phyloP scores from a whole-genome alignment of 2,888 invertebrate genomes.

The Parnassius orleans region DNA sequence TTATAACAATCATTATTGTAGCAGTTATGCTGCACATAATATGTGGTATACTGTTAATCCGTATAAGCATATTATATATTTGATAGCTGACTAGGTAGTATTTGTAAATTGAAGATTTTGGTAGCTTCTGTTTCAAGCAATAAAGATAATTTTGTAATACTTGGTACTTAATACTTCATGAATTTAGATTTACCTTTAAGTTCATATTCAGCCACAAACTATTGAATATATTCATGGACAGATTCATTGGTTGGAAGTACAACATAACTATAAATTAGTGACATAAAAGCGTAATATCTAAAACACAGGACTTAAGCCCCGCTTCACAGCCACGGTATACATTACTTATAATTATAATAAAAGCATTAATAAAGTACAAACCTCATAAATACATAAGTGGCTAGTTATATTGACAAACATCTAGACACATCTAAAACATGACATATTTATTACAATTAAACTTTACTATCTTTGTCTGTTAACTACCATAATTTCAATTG shows the following conservation, averaged over 20 bases:
- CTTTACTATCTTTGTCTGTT: constrained; percentile 49
- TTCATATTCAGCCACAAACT: constrained; percentile 8
- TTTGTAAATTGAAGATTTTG: constrained; percentile 40
- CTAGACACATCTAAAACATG: constrained; percentile 54
- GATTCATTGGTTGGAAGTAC: constrained; percentile 28
- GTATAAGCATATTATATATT: constrained; percentile 36
- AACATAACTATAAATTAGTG: constrained; percentile 67
- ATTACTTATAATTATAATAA: constrained; percentile 67
- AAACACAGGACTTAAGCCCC: constrained; percentile 57
- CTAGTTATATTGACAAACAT: constrained; percentile 51
- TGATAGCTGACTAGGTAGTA: constrained; percentile 61
- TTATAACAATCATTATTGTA: constrained; percentile 31
- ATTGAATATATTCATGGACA: background rate
- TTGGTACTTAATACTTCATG: constrained; percentile 25
- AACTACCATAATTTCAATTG: constrained; percentile 60
- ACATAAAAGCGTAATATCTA: constrained; percentile 72
- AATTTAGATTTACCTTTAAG: constrained; percentile 19
- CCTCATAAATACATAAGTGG: constrained; percentile 54
- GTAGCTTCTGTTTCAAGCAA: constrained; percentile 44
- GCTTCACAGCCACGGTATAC: constrained; percentile 77
- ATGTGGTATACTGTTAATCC: constrained; percentile 15
- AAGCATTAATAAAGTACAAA: constrained; percentile 71
- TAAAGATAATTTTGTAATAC: constrained; percentile 38
- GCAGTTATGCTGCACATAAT: constrained; percentile 18
- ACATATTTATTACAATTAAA: constrained; percentile 35